Base-by-base conservation (phyloP, 2,113 vertebrate genomes). In the Sardina pilchardus region DNA sequence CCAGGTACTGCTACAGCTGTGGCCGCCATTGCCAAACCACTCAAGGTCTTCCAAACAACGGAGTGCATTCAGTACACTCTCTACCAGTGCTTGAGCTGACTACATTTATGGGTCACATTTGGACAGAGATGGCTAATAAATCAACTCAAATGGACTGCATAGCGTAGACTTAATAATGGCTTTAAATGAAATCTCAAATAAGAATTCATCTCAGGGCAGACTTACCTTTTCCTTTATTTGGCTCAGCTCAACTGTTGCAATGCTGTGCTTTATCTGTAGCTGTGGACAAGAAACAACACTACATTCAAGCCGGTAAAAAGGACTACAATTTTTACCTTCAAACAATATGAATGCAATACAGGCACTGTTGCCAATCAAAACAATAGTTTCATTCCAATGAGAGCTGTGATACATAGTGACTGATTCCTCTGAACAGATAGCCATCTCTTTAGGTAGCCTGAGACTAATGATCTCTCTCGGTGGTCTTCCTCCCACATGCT, bases 151-250 rank as follows among this genome's bases (percentile, higher is more conserved):
- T 42, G 39, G 39, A 42, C 39, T 3, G 39, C 39, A 71, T 1
- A 16, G 63, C 0, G 63, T 9, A 2, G 59, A 63, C 59, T 26
- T 71, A 26, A 71, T 71, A 10, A 71, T 3, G 48, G 17, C 63
- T 3, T 1, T 30, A 82, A 88, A 63, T 21, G 30, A 81, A 30
- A 8, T 30, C n/a, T 26, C 42, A 10, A 12, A 85, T 34, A 34
- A 34, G 1, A 80, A 30, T 12, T n/a, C 30, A 56, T 80, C 67
- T 19, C 47, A 43, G 43, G 21, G 30, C 9, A n/a, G 50, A 36
- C 92, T 86, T 95, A 98, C 97, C 93, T 95, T 96, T 87, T 97
- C 96, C 84, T 95, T 96, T 30, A 97, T 92, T 84, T 97, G 94
- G 88, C 92, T 94, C 88, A 97, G 94, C 94, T 98, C 97, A 86